These are phyloP conservation scores for Silurus lanzhouensis DNA, from an alignment of 2,797 vertebrate genomes.

Conservation along the genomic window DNA sequence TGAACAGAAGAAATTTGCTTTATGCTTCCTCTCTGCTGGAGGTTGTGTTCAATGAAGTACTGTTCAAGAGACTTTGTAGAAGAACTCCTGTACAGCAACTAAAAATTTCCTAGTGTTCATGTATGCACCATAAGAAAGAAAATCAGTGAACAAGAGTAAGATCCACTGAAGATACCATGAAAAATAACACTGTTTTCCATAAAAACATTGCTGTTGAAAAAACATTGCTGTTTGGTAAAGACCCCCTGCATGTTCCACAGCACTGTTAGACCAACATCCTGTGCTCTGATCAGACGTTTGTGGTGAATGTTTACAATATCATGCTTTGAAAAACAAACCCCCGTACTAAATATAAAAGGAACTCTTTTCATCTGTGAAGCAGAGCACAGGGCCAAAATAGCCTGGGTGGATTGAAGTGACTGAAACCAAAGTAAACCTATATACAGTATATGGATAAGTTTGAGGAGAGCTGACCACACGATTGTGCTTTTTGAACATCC, in stretches of 20 bases:
- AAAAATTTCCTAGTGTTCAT: background rate
- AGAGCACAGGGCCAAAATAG: background rate
- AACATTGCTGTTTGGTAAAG: background rate
- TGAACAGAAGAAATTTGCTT: slow-evolving; percentile 3
- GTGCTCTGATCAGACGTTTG: background rate
- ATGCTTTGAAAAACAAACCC: background rate
- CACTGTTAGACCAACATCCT: slow-evolving; percentile 6
- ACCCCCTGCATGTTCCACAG: background rate
- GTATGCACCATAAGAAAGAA: background rate
- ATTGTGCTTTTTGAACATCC: too few relatives aligned
- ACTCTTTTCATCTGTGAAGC: background rate
- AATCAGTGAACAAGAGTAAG: background rate
- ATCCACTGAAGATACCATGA: background rate
- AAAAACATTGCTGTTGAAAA: background rate
- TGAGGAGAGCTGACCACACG: too few relatives aligned
- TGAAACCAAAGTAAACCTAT: too few relatives aligned
- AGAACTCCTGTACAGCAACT: background rate
- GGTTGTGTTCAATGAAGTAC: background rate
- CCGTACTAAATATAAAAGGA: background rate
- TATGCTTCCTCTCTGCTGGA: background rate
- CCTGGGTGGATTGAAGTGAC: too few relatives aligned
- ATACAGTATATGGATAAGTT: too few relatives aligned
- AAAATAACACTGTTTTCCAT: background rate
- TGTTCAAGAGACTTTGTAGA: background rate
- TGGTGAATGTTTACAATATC: background rate